Evolutionary conservation across 2,113 vertebrate species (phyloP), one percentile per base, ranked within the genome.

Genomic region (Lophura nycthemera): DNA sequence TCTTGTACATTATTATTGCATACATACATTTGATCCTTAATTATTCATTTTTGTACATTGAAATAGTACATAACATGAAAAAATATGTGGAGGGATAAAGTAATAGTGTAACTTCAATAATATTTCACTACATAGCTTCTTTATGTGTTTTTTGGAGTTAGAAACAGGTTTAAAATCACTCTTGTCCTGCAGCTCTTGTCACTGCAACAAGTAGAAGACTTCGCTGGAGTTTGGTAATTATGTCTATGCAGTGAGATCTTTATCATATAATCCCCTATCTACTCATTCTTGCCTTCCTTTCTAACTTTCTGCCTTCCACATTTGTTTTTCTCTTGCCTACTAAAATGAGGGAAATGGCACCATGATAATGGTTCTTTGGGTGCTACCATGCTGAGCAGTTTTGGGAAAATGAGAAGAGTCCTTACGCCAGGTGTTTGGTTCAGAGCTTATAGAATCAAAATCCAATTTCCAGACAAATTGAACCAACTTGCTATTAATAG

Each of bases 401-500:
- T 79, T 30, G 5, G 61, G 14, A 8, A 64, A 42, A 67, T 61
- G 32, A 89, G 45, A 91, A 86, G 48, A 90, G 30, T 89, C 75
- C 54, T 76, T 87, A 94, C 25, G 20, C 43, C 48, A 57, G 27
- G 88, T 93, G 59, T 84, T 84, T 72, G 40, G 52, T 94, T 89
- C 70, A 76, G 59, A 60, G 42, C 82, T 6, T 43, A 18, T 78
- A 84, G 59, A 93, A 89, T 77, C 60, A 90, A 94, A 90, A 76
- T 89, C 76, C 50, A 29, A 54, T 88, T 94, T 90, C 34, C 43
- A 93, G 79, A 80, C 19, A 78, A 74, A 47, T 25, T 86, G 69
- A 93, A 94, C 93, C 93, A 9, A 80, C 83, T 94, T 93, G 21
- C 79, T 96, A 96, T 93, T 88, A 96, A 93, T 91, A 95, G 92